phyloP scores from a whole-genome alignment of 92 coral and sea anemone genomes.

The Palythoa heliodiscus region DNA sequence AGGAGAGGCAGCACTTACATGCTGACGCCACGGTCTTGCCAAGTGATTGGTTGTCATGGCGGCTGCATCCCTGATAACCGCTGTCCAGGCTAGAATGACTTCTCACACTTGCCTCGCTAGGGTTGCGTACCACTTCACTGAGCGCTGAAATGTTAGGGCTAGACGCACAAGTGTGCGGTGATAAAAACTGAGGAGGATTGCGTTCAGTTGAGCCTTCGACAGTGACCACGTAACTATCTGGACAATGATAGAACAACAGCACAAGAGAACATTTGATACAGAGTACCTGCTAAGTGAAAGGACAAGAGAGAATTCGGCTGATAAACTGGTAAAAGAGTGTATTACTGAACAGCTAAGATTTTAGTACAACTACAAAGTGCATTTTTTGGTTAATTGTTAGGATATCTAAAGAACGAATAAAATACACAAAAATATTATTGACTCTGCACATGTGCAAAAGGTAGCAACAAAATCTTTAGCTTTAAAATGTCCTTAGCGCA shows the following conservation, averaged over 20 bases:
- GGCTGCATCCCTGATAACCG: conserved; percentile 79
- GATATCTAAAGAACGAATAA: too few relatives aligned
- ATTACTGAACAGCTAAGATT: neutral
- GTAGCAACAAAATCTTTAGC: neutral
- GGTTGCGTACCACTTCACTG: conserved; percentile 61
- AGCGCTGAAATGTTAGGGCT: conserved; percentile 73
- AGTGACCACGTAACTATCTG: conserved; percentile 64
- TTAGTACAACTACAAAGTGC: neutral
- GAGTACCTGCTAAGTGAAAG: neutral
- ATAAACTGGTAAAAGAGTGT: neutral
- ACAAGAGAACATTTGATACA: conserved; percentile 10
- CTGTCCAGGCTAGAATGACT: conserved; percentile 80
- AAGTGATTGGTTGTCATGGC: conserved; percentile 28
- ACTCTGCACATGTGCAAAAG: neutral
- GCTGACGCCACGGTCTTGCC: conserved; percentile 34
- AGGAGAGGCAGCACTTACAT: conserved; percentile 43
- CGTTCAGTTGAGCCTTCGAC: conserved; percentile 40
- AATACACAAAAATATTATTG: too few relatives aligned
- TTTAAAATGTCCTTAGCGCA: neutral
- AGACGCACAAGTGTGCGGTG: conserved; percentile 74
- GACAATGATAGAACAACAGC: conserved; percentile 39
- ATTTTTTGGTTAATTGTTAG: too few relatives aligned
- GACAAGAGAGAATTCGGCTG: neutral
- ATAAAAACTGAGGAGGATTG: conserved; percentile 71
- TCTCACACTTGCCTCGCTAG: conserved; percentile 80